Evolutionary conservation across 2,113 vertebrate species (phyloP).

Genomic region (Entomyzon cyanotis): DNA sequence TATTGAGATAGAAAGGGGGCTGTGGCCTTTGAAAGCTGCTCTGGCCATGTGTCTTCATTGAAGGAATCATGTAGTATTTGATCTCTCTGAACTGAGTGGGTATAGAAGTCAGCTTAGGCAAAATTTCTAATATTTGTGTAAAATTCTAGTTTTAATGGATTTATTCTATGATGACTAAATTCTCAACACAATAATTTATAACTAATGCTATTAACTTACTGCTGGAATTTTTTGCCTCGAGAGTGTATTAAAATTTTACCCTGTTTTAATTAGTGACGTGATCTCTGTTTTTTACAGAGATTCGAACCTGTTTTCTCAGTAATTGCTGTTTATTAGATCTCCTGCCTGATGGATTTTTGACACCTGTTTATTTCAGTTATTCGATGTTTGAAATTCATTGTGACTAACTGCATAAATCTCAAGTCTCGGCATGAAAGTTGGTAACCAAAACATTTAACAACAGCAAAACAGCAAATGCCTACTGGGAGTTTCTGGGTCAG

Average conservation of each 20-base stretch:
- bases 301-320: background rate
- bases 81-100: background rate
- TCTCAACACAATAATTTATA: background rate
- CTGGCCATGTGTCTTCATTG: background rate
- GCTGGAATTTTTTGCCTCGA: background rate
- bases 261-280: background rate
- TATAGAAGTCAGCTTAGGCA: background rate
- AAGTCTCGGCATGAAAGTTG: background rate
- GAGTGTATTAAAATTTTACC: background rate
- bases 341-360: background rate
- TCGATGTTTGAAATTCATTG: background rate
- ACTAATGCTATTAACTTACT: background rate
- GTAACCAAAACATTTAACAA: background rate
- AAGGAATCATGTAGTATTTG: background rate
- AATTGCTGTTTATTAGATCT: background rate
- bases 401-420: background rate
- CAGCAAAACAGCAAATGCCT: background rate
- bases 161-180: background rate
- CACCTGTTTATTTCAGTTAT: background rate
- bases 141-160: background rate
- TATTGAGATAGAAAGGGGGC: background rate
- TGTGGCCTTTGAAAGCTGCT: background rate
- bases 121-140: background rate
- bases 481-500: background rate
- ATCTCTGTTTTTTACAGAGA: background rate